Evolutionary conservation across 2,797 vertebrate genomes (phyloP), one percentile per base, ranked within the genome.

Genomic region (Phoeniculus purpureus): DNA sequence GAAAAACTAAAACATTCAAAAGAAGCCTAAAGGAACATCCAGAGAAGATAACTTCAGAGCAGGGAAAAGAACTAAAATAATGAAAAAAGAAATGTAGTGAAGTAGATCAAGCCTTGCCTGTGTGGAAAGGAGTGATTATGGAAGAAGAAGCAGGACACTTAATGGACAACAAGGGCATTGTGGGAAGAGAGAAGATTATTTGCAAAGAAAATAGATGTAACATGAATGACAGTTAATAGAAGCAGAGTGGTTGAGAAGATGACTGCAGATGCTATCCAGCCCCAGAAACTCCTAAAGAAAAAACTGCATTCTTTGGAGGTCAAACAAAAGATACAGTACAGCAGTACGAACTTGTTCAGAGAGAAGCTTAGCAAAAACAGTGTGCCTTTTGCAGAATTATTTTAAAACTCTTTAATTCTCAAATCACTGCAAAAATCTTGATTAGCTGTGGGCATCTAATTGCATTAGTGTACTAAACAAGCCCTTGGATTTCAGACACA

Each of bases 361-460:
- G 86, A 81, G 19, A 18, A 88, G n/a, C 23, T 80, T 40, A 82
- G 34, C 15, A 68, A 86, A 90, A 79, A 5, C 25, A 84, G 15
- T 7, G 5, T 27, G 77, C n/a, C 4, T 77, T 90, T 67, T 61
- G 23, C 48, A 75, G n/a, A 27, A 51, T 90, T 88, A 61, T 80
- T 93, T 93, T 31, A 23, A 82, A 94, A 87, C 20, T 37, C 18
- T 81, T 84, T 51, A 20, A 54, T 81, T 81, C 43, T 79, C 73
- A 74, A 92, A 85, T 21, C 51, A 32, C 47, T 74, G 54, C 20
- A 93, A 90, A 86, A 87, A 58, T 67, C 68, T 87, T 94, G 13
- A 85, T 92, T 80, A 89, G 16, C 51, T 94, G 90, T 90, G 58
- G 56, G 26, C 37, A 72, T 89, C 51, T 92, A 87, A 77, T 77